Conservation (phyloP, 2,888 invertebrate species). For the Meteorus cinctellus region DNA sequence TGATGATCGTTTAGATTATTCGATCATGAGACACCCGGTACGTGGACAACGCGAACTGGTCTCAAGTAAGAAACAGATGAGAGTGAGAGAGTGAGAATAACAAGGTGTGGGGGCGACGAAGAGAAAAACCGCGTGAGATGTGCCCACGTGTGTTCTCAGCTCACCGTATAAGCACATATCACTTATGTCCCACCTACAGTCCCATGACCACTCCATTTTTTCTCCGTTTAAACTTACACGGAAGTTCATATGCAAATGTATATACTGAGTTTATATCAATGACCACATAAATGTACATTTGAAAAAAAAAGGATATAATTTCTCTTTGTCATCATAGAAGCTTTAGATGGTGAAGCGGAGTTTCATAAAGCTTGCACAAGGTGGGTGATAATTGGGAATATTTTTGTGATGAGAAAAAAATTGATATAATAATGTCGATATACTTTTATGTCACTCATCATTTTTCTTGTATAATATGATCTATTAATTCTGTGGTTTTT, state of each 20-base stretch:
- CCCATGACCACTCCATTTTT: constrained; percentile 31
- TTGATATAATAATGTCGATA: too few species aligned
- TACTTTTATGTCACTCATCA: too few species aligned
- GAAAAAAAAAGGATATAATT: too few species aligned
- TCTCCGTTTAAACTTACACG: constrained; percentile 26
- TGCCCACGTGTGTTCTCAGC: constrained; percentile 52
- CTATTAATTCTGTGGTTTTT: too few species aligned
- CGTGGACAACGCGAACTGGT: constrained; percentile 46
- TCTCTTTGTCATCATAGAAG: too few species aligned
- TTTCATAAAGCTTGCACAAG: too few species aligned
- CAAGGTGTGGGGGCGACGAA: constrained; percentile 45
- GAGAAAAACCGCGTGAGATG: constrained; percentile 41
- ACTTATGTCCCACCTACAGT: constrained; percentile 46
- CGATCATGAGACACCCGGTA: constrained; percentile 53
- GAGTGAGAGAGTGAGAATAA: constrained; percentile 43
- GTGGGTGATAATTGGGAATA: too few species aligned
- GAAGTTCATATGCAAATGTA: constrained; percentile 6
- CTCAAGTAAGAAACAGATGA: constrained; percentile 30
- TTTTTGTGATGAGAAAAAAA: too few species aligned
- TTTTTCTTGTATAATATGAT: too few species aligned
- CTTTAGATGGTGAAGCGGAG: too few species aligned
- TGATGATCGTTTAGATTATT: neutral
- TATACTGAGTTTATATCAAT: neutral
- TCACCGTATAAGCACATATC: constrained; percentile 61
- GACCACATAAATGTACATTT: neutral